Percentiles rank a stretch among this genome's conserved stretches.
Conservation (phyloP, 2,797 vertebrate genomes). For the Pseudocheirus occidentalis region DNA sequence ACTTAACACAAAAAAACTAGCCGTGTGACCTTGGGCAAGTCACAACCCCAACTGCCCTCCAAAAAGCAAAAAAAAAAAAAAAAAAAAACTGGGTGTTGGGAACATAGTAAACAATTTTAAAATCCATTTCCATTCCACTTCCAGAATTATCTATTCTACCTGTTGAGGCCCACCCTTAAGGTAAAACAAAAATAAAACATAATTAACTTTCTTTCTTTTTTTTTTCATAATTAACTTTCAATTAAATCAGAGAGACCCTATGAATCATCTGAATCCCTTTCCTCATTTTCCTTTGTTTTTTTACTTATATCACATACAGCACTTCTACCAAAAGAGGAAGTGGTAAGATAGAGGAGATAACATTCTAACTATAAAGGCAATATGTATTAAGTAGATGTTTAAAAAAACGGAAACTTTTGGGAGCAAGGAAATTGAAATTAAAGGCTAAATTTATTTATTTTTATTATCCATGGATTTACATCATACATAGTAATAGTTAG, state of each 20-base stretch:
- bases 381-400: not conserved
- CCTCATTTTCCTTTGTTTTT: constrained; percentile 50
- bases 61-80: too few relatives aligned
- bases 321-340: not conserved
- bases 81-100: too few relatives aligned
- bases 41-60: too few relatives aligned
- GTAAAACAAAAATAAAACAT: constrained; percentile 45
- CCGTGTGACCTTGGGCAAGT: too few relatives aligned
- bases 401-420: not conserved
- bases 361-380: constrained; percentile 22
- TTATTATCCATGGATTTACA: not conserved
- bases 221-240: constrained; percentile 53
- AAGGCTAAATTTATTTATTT: constrained; percentile 8
- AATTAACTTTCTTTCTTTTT: constrained; percentile 58
- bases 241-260: constrained; percentile 42
- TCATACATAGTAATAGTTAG: not conserved
- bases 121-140: not conserved
- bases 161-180: constrained; percentile 15
- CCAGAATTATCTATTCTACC: constrained; percentile 7
- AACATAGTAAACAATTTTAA: not conserved
- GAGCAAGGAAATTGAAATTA: not conserved
- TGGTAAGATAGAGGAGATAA: not conserved
- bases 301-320: constrained; percentile 26
- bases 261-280: constrained; percentile 52
- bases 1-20: too few relatives aligned